A percentile compares a stretch with the other conserved stretches of the same genome.
Conservation (phyloP, 2,888 invertebrate genomes). For the Sphinx pinastri region DNA sequence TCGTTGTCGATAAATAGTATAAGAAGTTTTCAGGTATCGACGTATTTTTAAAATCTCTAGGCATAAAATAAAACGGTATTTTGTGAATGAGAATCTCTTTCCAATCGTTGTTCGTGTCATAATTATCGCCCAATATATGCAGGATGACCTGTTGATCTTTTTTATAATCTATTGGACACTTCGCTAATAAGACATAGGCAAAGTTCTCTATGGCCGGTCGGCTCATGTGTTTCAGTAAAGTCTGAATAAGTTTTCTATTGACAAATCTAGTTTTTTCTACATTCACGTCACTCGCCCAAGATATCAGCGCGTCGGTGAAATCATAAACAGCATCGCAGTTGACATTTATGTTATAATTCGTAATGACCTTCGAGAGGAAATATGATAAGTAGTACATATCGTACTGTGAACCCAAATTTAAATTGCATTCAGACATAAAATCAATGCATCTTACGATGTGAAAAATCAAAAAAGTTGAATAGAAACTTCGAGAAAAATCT, state of each 20-base stretch:
- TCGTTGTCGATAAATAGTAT: slow-evolving; percentile 81
- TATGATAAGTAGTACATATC: slow-evolving; percentile 77
- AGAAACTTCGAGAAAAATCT: slow-evolving; percentile 83
- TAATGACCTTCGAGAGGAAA: slow-evolving; percentile 85
- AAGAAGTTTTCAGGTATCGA: slow-evolving; percentile 84
- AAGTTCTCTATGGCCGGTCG: slow-evolving; percentile 84
- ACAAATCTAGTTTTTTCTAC: slow-evolving; percentile 60
- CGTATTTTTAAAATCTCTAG: slow-evolving; percentile 84
- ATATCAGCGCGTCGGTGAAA: slow-evolving; percentile 82
- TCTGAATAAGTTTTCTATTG: slow-evolving; percentile 73
- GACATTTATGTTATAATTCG: slow-evolving; percentile 80
- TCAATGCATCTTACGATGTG: slow-evolving; percentile 85
- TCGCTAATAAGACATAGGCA: slow-evolving; percentile 82
- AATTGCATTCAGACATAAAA: slow-evolving; percentile 80
- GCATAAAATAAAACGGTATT: slow-evolving; percentile 68
- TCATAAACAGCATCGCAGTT: slow-evolving; percentile 72
- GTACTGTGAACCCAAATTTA: slow-evolving; percentile 53
- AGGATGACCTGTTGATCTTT: slow-evolving; percentile 68
- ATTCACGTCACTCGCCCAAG: slow-evolving; percentile 69
- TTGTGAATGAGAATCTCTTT: slow-evolving; percentile 82
- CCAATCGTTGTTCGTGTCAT: slow-evolving; percentile 85
- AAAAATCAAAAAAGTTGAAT: slow-evolving; percentile 83
- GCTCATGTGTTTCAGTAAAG: slow-evolving; percentile 81
- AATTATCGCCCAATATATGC: slow-evolving; percentile 78
- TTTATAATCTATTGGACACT: slow-evolving; percentile 72